phyloP scores from a whole-genome alignment of 2,113 vertebrate genomes.

The Cyprinodon tularosa region DNA sequence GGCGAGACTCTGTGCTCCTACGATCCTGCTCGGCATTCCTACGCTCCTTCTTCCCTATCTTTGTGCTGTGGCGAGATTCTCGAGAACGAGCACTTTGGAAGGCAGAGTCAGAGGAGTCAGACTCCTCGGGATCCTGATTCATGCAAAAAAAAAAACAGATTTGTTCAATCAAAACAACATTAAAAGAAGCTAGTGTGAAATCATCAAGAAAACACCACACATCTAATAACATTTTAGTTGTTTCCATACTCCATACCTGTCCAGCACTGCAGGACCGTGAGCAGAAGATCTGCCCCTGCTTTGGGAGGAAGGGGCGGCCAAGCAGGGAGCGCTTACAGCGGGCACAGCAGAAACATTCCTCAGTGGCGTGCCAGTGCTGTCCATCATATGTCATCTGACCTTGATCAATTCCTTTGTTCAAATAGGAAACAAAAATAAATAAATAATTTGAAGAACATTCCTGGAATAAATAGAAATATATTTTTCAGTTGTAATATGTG shows the following conservation, averaged over 20 bases:
- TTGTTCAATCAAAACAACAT: not conserved
- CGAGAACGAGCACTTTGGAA: slow-evolving; percentile 96
- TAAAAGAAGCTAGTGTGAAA: not conserved
- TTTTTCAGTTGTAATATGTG: no score
- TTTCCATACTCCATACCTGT: slow-evolving; percentile 69
- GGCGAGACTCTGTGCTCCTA: slow-evolving; percentile 63
- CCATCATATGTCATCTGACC: slow-evolving; percentile 99
- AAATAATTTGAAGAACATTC: not conserved
- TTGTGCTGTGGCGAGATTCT: slow-evolving; percentile 93
- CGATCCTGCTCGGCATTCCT: slow-evolving; percentile 74
- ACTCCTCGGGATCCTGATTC: slow-evolving; percentile 88
- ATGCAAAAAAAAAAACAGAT: slow-evolving; percentile 11
- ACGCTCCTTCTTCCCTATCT: slow-evolving; percentile 89
- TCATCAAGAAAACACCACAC: no score
- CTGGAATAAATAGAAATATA: not conserved
- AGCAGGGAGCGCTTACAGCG: slow-evolving; percentile 96
- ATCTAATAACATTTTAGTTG: not conserved
- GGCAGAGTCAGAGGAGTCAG: slow-evolving; percentile 95
- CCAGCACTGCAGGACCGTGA: slow-evolving; percentile 94
- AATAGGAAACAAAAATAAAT: slow-evolving; percentile 9
- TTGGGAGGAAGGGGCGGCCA: slow-evolving; percentile 95
- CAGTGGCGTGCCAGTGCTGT: slow-evolving; percentile 97
- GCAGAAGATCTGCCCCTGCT: slow-evolving; percentile 98
- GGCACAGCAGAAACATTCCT: slow-evolving; percentile 96
- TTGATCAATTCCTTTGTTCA: slow-evolving; percentile 91